These are phyloP conservation scores for Oedothorax gibbosus DNA, from an alignment of 1,140 invertebrate genomes.

Conservation along the genomic window DNA sequence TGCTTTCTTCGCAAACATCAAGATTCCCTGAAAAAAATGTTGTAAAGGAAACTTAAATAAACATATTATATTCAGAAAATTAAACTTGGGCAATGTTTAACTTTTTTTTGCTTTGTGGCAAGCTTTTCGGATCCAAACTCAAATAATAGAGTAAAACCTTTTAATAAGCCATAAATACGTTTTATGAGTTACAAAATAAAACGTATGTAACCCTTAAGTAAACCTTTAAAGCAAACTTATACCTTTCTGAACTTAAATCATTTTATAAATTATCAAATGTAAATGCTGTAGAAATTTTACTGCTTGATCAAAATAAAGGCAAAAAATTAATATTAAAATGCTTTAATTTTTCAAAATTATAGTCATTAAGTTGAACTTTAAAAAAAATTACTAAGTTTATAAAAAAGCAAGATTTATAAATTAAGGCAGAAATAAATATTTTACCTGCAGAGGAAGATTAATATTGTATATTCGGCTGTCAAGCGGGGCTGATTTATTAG, in stretches of 20 bases:
- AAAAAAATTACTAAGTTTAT: background rate
- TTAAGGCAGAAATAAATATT: background rate
- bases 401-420: background rate
- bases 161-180: too few species aligned
- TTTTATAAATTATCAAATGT: too few species aligned
- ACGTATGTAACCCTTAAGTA: too few species aligned
- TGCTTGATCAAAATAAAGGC: too few species aligned
- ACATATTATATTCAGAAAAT: background rate
- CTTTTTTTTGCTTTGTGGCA: too few species aligned
- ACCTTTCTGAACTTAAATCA: too few species aligned
- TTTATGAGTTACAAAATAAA: too few species aligned
- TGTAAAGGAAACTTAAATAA: background rate
- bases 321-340: too few species aligned
- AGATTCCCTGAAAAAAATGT: constrained; percentile 21
- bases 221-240: too few species aligned
- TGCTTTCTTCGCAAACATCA: constrained; percentile 32
- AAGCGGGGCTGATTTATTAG: constrained; percentile 62
- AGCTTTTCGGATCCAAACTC: too few species aligned
- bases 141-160: too few species aligned
- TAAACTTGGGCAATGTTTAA: background rate
- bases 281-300: too few species aligned
- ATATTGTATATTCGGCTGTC: constrained; percentile 63
- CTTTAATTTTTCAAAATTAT: background rate
- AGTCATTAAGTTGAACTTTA: background rate
- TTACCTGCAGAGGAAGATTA: constrained; percentile 64